Evolutionary conservation across 2,888 invertebrate species (phyloP), one percentile per base, ranked within the genome.

Genomic region (Pollenia amentaria): DNA sequence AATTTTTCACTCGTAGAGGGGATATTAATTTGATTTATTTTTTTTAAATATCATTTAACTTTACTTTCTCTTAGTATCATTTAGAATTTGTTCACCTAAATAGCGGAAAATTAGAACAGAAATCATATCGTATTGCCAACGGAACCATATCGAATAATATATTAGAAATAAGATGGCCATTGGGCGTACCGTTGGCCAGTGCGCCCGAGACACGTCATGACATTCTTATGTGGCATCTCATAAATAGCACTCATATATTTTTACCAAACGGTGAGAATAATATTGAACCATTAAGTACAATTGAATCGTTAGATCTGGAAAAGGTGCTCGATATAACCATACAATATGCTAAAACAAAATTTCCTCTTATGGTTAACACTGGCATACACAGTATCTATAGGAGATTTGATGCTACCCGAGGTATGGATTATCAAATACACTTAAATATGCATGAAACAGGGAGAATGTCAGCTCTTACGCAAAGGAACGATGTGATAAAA

Each of bases 401-500:
- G 87, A 94, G 95, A 88, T 97, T 97, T 91, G 97, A 98, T 93
- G 96, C 97, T 1, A 96, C 96, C 1, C 94, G 97, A 85, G 98
- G 98, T 67, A 96, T 97, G 95, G 97, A 97, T 92, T 98, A 98
- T 92, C 95, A 96, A 75, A 91, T 98, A 16, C 97, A 98, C 92
- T 91, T 96, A n/a, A 94, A 94, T 78, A 95, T 96, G 89, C 90
- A 92, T 38, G 94, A 95, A 89, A 89, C 90, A 40, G 90, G 80
- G 11, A 69, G 77, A 55, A 46, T 81, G 21, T 70, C 91, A 46
- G 93, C 92, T 16, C 57, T 84, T 0, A 77, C 84, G 1, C 94
- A 86, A 51, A 65, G 94, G 14, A 93, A 92, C 88, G 92, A 94
- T 89, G 88, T 94, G 7, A 93, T 94, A 6, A 96, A 95, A 91